Evolutionary conservation across 2,888 invertebrate genomes (phyloP).

Genomic region (Ochropacha duplaris): DNA sequence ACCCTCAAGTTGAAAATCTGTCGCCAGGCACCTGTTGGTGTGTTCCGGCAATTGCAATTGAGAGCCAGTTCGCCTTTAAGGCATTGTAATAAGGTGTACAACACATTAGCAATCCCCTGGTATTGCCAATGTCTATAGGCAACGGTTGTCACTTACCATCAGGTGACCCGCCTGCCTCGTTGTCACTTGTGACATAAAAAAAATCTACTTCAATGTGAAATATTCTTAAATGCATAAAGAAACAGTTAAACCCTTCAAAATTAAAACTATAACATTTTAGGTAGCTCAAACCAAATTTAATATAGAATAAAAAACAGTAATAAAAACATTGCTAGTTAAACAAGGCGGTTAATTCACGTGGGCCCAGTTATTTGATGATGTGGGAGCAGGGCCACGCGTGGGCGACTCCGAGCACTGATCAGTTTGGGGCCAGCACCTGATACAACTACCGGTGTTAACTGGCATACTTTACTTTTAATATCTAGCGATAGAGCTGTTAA

Average conservation of each 20-base stretch:
- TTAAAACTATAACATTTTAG: background rate
- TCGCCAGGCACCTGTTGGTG: too few species aligned
- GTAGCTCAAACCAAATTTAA: background rate
- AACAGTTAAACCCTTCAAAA: background rate
- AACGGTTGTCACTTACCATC: too few species aligned
- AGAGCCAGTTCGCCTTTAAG: too few species aligned
- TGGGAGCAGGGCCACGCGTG: slow-evolving; percentile 53
- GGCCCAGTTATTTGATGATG: slow-evolving; percentile 46
- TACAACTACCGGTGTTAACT: slow-evolving; percentile 18
- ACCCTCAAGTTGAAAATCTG: too few species aligned
- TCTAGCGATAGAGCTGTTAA: background rate
- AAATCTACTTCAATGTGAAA: too few species aligned
- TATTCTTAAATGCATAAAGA: too few species aligned
- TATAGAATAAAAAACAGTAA: background rate
- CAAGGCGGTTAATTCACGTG: slow-evolving; percentile 35
- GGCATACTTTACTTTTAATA: background rate
- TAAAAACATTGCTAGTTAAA: background rate
- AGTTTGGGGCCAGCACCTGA: slow-evolving; percentile 8
- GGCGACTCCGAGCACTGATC: slow-evolving; percentile 40
- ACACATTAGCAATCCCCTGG: too few species aligned
- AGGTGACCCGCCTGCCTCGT: too few species aligned
- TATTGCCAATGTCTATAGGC: too few species aligned
- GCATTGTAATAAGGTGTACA: too few species aligned
- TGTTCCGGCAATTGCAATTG: too few species aligned
- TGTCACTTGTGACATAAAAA: too few species aligned